These are phyloP conservation scores for Trididemnum clinides DNA, from an alignment of 23 tunicate genomes.

Conservation along the genomic window DNA sequence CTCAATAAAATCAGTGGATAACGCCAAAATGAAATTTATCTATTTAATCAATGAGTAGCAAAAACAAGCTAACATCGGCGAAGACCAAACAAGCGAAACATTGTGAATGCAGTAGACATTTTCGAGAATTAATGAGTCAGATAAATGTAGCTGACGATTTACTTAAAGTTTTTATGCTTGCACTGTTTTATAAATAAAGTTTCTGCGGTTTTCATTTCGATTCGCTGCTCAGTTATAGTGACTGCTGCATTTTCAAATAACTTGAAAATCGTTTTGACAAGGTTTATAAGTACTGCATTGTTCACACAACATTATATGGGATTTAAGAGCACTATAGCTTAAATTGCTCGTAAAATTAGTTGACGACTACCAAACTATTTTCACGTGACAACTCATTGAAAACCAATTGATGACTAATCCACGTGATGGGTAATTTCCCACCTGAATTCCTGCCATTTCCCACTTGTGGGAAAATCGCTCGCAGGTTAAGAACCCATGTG, in stretches of 20 bases:
- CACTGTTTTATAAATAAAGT: neutral
- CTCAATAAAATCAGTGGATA: no score
- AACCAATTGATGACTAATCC: no score
- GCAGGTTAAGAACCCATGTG: neutral
- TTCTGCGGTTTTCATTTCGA: neutral
- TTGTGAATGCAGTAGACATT: no score
- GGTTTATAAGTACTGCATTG: neutral
- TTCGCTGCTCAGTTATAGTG: no score
- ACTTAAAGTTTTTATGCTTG: neutral
- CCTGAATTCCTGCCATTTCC: neutral
- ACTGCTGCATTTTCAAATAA: neutral
- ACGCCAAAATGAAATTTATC: no score
- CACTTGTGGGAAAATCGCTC: neutral
- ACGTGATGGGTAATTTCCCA: neutral
- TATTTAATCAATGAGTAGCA: no score
- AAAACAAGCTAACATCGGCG: no score
- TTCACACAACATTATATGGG: neutral
- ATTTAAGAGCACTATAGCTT: neutral
- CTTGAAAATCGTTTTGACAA: neutral
- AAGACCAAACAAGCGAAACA: no score
- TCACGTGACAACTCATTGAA: neutral
- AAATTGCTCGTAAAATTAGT: neutral
- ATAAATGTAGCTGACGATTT: neutral
- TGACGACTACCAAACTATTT: neutral
- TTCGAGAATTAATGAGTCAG: neutral